phyloP scores from a whole-genome alignment of 2,113 vertebrate species.

The Rattus norvegicus region DNA sequence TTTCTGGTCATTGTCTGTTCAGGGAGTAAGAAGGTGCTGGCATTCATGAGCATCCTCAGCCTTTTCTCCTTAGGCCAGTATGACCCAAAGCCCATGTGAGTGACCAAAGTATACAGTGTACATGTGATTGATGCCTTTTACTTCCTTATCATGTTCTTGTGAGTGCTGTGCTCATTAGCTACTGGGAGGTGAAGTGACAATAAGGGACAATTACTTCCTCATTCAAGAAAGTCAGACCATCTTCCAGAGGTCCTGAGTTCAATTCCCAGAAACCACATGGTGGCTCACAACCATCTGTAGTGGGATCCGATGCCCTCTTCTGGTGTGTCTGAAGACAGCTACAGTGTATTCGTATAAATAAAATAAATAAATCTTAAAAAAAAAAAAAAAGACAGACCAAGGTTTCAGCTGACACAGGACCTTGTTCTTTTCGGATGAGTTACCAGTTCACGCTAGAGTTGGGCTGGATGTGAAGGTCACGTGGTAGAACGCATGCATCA shows the following conservation, averaged over 20 bases:
- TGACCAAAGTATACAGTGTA: background rate
- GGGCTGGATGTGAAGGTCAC: background rate
- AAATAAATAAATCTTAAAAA: too few species aligned
- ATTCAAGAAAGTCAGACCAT: background rate
- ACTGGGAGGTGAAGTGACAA: background rate
- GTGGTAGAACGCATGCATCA: background rate
- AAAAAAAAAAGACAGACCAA: constrained; percentile 1
- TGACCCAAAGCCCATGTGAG: background rate
- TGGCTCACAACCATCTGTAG: too few species aligned
- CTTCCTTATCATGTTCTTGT: background rate
- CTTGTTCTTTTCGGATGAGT: constrained; percentile 52
- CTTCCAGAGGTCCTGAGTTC: too few species aligned
- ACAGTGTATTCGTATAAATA: too few species aligned
- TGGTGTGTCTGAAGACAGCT: too few species aligned
- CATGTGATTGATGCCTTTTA: background rate
- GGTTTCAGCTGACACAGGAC: background rate
- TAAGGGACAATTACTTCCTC: constrained; percentile 39
- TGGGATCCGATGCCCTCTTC: too few species aligned
- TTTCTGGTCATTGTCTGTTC: background rate
- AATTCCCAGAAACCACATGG: too few species aligned
- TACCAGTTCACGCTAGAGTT: constrained; percentile 36
- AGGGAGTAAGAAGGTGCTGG: background rate
- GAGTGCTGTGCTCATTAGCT: background rate
- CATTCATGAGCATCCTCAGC: background rate
- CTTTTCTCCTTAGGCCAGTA: background rate